Conservation (phyloP, 2,888 invertebrate genomes). For the Stratiomys singularior region DNA sequence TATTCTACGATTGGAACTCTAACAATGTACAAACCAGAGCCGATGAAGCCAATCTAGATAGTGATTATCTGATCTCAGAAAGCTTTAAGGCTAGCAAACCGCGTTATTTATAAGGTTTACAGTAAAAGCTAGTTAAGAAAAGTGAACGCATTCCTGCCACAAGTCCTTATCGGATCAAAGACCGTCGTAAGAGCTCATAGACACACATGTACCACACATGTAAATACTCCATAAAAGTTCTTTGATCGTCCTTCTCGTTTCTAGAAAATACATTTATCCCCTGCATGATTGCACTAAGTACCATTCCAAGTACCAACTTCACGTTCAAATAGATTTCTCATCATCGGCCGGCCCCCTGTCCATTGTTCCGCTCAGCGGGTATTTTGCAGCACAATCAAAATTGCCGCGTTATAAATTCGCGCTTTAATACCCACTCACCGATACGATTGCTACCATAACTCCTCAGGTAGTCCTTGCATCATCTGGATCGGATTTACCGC, state of each 20-base stretch:
- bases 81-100: too few species aligned
- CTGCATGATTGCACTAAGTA: constrained; percentile 21
- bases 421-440: constrained; percentile 39
- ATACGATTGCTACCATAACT: constrained; percentile 43
- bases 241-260: not conserved
- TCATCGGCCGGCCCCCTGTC: constrained; percentile 27
- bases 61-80: too few species aligned
- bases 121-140: too few species aligned
- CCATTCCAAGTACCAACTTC: constrained; percentile 12
- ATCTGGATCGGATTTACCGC: constrained; percentile 41
- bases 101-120: too few species aligned
- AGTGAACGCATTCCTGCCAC: too few species aligned
- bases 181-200: not conserved
- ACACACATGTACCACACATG: too few species aligned
- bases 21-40: too few species aligned
- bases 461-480: constrained; percentile 45
- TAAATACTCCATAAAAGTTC: too few species aligned
- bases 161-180: too few species aligned
- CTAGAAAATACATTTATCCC: not conserved
- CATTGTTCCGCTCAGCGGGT: constrained; percentile 40
- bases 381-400: constrained; percentile 42
- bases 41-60: too few species aligned
- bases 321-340: constrained; percentile 35
- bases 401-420: constrained; percentile 32
- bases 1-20: not conserved